Base-by-base conservation (phyloP, 2,888 invertebrate species). In the Drosophila algonquin region DNA sequence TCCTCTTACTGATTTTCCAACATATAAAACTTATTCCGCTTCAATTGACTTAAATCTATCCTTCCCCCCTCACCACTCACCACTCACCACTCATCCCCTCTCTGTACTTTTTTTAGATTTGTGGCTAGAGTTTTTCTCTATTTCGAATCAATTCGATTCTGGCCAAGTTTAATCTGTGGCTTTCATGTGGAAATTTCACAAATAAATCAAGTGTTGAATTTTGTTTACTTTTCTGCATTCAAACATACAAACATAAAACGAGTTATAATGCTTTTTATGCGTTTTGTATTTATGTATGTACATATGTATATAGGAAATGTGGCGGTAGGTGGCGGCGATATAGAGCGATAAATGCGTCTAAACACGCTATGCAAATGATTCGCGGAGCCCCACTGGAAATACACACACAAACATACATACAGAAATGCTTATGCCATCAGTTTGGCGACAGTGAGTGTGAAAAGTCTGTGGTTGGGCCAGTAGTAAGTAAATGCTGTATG, bases 321-420 rank as follows among this genome's bases (percentile, higher is more conserved):
- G 56, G 59, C 58, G 53, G 21, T 21, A 21, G 21, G 21, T 21
- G 21, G 21, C 21, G 21, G 54, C 69, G 51, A 72, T 74, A 51
- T 63, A 63, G 65, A 74, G 69, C 72, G 45, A 73, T 57, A 62
- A 75, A 69, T 62, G 44, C 64, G 60, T 71, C 52, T 55, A 79
- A 84, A 84, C 82, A 67, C 50, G 82, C 75, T 82, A 84, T 82
- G 85, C 82, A 75, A 84, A n/a, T n/a, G n/a, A n/a, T n/a, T n/a
- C n/a, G n/a, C n/a, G n/a, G n/a, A n/a, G n/a, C n/a, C n/a, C n/a
- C n/a, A n/a, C 53, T 32, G 32, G 40, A 46, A 59, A 59, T 16
- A 47, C 21, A 18, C 18, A 18, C 1, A 18, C 18, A 18, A 2
- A 18, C 18, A 18, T 18, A 32, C 5, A 40, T n/a, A n/a, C n/a